These are phyloP conservation scores for Mythimna lalbum DNA, from an alignment of 2,888 invertebrate genomes.

Conservation along the genomic window DNA sequence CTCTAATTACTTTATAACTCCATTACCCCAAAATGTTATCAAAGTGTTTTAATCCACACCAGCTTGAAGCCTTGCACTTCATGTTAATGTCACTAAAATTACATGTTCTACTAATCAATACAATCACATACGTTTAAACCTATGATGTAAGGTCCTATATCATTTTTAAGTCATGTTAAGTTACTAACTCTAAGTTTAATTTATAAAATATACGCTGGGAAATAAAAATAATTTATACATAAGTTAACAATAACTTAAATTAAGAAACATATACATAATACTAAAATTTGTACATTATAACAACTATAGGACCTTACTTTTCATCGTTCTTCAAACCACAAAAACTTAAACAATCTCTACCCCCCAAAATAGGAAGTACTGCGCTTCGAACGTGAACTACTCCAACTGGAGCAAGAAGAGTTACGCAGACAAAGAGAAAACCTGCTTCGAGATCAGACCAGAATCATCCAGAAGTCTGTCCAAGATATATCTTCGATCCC, in stretches of 20 bases:
- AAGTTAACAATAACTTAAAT: constrained; percentile 29
- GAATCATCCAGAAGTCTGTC: constrained; percentile 91
- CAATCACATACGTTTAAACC: background rate
- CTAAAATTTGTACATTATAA: constrained; percentile 34
- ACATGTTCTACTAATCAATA: constrained; percentile 22
- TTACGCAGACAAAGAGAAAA: constrained; percentile 94
- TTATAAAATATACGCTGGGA: constrained; percentile 12
- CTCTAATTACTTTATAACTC: background rate
- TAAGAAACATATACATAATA: constrained; percentile 10
- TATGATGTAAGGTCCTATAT: constrained; percentile 51
- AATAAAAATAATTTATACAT: background rate
- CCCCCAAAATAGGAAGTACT: constrained; percentile 91
- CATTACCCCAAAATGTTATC: constrained; percentile 19
- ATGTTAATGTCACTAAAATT: constrained; percentile 61
- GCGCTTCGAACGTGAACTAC: constrained; percentile 94
- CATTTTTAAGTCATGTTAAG: constrained; percentile 9
- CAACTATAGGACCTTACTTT: constrained; percentile 45
- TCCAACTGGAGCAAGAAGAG: constrained; percentile 95
- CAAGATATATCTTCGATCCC: constrained; percentile 90
- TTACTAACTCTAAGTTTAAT: constrained; percentile 17
- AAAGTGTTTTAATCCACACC: constrained; percentile 66
- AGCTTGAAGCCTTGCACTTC: constrained; percentile 70
- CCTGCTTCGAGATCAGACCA: constrained; percentile 92
- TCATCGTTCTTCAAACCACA: background rate
- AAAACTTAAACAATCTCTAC: constrained; percentile 36